Evolutionary conservation across 2,797 vertebrate species (phyloP), one percentile per base, ranked within the genome.

Genomic region (Anolis apletophallus): DNA sequence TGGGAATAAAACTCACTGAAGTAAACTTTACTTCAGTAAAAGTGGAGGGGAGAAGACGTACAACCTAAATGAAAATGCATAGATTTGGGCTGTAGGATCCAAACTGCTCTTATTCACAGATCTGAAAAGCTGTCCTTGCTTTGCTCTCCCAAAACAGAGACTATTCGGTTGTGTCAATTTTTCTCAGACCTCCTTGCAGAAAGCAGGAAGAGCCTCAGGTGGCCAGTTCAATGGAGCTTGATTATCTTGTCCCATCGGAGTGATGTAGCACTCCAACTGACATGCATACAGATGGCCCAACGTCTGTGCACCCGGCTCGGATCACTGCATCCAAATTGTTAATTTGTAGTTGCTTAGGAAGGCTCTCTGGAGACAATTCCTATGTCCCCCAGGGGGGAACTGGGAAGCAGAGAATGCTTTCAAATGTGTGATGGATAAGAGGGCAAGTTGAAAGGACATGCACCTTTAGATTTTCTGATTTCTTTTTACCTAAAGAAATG

Each of bases 251-350:
- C 80, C 40, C 75, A 72, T n/a, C 40, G 86, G 86, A 87, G 69
- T 73, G 81, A 83, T n/a, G 40, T 54, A 83, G 40, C 34, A 57
- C 74, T 78, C 81, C 71, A 86, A 64, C n/a, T 72, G 68, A 79
- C 81, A 79, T 52, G 55, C 75, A 83, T 52, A 52, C 81, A 87
- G 74, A 79, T 79, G 86, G 74, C 40, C 86, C n/a, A 54, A 79
- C 32, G 67, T 83, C 54, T 83, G 67, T 16, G 61, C 64, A 50
- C 34, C 54, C n/a, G 1, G 14, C 46, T 79, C 17, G 4, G 55
- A 61, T 83, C 86, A 87, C 75, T 79, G 75, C 86, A 64, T 61
- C 64, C 68, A 19, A 79, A 87, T 73, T 64, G 81, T 73, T 79
- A 72, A 78, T 79, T 87, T 83, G 75, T 61, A 52, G 64, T 79